Conservation (phyloP, 2,888 invertebrate genomes). For the Rhimphoctona megacephalus region DNA sequence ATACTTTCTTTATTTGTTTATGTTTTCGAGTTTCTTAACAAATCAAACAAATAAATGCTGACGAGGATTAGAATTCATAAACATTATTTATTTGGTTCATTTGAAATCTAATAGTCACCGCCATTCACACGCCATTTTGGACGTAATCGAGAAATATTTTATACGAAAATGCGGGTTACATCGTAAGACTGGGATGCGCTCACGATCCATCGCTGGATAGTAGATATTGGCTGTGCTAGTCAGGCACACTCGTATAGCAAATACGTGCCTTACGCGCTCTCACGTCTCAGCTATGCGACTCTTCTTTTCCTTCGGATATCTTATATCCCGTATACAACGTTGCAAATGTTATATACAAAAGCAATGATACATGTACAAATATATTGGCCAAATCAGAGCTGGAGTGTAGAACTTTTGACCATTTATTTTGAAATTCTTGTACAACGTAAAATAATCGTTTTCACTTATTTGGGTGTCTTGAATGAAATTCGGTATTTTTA, state of each 20-base stretch:
- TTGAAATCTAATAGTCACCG: not conserved
- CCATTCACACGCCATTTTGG: not conserved
- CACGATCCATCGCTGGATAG: slow-evolving; percentile 33
- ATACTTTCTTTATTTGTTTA: not conserved
- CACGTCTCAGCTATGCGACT: slow-evolving; percentile 46
- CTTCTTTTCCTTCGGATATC: slow-evolving; percentile 25
- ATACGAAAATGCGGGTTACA: slow-evolving; percentile 40
- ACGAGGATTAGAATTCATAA: not conserved
- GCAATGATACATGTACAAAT: slow-evolving; percentile 27
- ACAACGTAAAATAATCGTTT: not conserved
- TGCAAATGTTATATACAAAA: slow-evolving; percentile 16
- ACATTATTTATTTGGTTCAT: not conserved
- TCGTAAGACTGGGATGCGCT: slow-evolving; percentile 13
- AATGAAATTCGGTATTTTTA: not conserved
- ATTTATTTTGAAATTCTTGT: slow-evolving; percentile 3
- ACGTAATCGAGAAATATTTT: slow-evolving; percentile 11
- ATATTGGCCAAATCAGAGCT: slow-evolving; percentile 6
- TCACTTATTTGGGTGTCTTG: not conserved
- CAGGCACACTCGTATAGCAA: slow-evolving; percentile 58
- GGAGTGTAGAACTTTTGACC: not conserved
- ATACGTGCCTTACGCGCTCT: slow-evolving; percentile 57
- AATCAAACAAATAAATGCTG: not conserved
- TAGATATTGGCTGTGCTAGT: slow-evolving; percentile 60
- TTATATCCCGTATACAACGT: slow-evolving; percentile 43
- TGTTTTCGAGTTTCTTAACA: not conserved